phyloP scores from a whole-genome alignment of 1,140 invertebrate species.

The Brachionus rubens region DNA sequence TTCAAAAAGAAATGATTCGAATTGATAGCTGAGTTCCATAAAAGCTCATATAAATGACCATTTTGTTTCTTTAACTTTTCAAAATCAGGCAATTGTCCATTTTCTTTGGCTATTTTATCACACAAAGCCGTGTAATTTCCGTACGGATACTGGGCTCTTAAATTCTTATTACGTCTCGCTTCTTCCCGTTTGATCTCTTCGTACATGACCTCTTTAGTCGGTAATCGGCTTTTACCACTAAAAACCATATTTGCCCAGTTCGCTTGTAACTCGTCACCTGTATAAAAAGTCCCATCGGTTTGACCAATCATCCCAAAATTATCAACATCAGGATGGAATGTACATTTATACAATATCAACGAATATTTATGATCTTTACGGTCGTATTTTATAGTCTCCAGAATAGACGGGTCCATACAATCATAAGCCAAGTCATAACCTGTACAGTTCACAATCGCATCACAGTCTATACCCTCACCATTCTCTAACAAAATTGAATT shows the following conservation, averaged over 20 bases:
- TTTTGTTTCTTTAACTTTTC: not conserved
- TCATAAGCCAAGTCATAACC: not conserved
- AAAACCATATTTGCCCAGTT: conserved; percentile 22
- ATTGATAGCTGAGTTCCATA: conserved; percentile 18
- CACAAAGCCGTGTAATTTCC: not conserved
- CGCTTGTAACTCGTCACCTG: conserved; percentile 21
- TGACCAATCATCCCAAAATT: conserved; percentile 29
- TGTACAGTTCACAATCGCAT: conserved; percentile 30
- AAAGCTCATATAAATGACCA: conserved; percentile 12
- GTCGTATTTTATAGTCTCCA: not conserved
- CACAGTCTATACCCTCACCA: not conserved
- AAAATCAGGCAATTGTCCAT: conserved; percentile 29
- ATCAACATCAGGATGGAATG: conserved; percentile 8
- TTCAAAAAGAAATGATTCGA: not conserved
- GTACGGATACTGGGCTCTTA: conserved; percentile 26
- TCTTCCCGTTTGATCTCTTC: not conserved
- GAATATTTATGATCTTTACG: not conserved
- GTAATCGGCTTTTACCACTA: conserved; percentile 9
- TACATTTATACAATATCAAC: conserved; percentile 12
- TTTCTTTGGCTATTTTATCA: conserved; percentile 37
- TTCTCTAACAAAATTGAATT: not conserved
- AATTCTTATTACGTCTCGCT: not conserved
- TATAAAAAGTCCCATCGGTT: conserved; percentile 8
- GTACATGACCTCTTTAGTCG: not conserved
- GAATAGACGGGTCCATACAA: not conserved